Base-by-base conservation (phyloP, 2,797 vertebrate species). In the Pagetopsis macropterus region DNA sequence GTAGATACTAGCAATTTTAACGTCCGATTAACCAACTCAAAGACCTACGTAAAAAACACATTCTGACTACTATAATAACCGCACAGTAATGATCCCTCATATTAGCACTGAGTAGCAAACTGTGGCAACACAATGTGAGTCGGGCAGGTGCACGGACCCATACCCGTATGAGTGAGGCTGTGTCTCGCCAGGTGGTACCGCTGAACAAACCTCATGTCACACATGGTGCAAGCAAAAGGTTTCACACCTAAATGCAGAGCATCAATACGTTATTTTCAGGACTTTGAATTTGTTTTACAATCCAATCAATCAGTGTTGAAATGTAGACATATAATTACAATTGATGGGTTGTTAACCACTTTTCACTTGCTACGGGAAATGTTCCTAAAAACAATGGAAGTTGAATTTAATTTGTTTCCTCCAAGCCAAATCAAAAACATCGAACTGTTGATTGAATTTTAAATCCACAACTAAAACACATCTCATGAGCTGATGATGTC, bases 91-190 rank as follows among this genome's bases (percentile, higher is more conserved):
- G 43, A 9, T 49, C 21, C 17, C 51, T 69, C 27, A 46, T 48
- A 55, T 55, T 51, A 68, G 40, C 52, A 46, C 50, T 59, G 16
- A 58, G 56, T 5, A 45, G 12, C 61, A 64, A 64, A 63, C 70
- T 23, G 27, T 70, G 51, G 69, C 72, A 57, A 58, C 41, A 48
- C 64, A 15, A 72, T 74, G 81, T 90, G 86, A 85, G 72, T 54
- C 54, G 88, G 87, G 88, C 82, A 84, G 87, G 87, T 91, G 92
- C 75, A 83, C 84, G 84, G 88, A 90, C 91, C 80, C 91, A 89
- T 94, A 94, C 92, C 92, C 86, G 91, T 92, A 92, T 93, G 93
- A 87, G 90, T 94, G 90, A 94, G 91, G 91, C 91, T 93, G 93
- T 94, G 93, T 92, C 93, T 92, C 12, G 92, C 88, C 93, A 94